Conservation (phyloP, 2,888 invertebrate species). For the Apamea monoglypha region DNA sequence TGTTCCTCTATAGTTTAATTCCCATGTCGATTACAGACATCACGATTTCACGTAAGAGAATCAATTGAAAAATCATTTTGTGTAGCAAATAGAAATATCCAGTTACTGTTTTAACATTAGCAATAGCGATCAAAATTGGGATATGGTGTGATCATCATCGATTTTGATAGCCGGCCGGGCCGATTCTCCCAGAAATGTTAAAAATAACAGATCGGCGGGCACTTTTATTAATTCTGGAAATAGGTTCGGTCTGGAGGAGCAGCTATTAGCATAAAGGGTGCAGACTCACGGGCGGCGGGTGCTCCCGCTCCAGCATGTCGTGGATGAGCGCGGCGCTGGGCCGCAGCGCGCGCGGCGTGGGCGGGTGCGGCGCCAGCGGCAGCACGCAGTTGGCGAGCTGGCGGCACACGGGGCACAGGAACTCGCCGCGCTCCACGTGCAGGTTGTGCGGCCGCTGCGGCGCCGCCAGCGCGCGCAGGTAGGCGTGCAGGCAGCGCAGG, state of each 20-base stretch:
- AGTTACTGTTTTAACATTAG: not conserved
- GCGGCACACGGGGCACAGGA: conserved; percentile 98
- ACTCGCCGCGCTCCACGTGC: conserved; percentile 94
- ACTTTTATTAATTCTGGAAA: not conserved
- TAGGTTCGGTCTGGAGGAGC: not conserved
- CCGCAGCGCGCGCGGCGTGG: conserved; percentile 59
- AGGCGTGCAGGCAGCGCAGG: conserved; percentile 97
- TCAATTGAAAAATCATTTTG: not conserved
- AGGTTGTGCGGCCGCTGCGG: conserved; percentile 94
- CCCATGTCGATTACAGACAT: not conserved
- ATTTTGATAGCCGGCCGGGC: not conserved
- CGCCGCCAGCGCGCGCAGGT: conserved; percentile 95
- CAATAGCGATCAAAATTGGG: not conserved
- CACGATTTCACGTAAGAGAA: not conserved
- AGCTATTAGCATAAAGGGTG: rapidly evolving
- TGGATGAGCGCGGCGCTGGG: conserved; percentile 77
- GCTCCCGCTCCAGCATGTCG: conserved; percentile 92
- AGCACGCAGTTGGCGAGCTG: conserved; percentile 94
- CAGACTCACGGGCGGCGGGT: conserved; percentile 91
- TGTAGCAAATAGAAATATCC: not conserved
- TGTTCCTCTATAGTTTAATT: not conserved
- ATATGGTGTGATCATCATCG: not conserved
- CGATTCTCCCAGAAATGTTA: not conserved
- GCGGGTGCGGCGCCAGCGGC: conserved; percentile 92
- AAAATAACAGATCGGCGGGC: not conserved